Evolutionary conservation across 1,140 invertebrate species (phyloP), one percentile per base, ranked within the genome.

Genomic region (Apocrypta bakeri): DNA sequence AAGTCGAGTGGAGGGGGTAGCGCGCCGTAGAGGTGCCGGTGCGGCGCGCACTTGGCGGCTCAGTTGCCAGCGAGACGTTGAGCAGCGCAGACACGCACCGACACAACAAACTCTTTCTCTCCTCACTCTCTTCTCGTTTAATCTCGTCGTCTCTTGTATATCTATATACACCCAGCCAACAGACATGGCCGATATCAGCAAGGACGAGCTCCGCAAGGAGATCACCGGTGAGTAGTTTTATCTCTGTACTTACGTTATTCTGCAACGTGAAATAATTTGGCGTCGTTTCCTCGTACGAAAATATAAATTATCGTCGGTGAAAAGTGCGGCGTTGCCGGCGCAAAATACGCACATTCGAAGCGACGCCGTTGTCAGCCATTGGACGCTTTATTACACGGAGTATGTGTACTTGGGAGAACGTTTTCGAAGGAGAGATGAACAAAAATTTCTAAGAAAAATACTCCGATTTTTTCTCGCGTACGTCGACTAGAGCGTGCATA

Each of bases 121-220:
- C 9, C 2, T 25, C n/a, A 14, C 40, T n/a, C 9, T 12, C 1
- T 17, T 25, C n/a, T 27, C 40, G 14, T 2, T 24, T 29, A n/a
- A 33, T 31, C 71, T 17, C 29, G 1, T 17, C 4, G 17, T 25
- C 71, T 1, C 72, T 37, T 31, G 27, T 29, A 33, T 63, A 76
- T 76, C 33, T 63, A 76, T 76, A 61, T 64, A 66, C 31, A 63
- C 21, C 3, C 6, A 74, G 4, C 27, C 0, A 63, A 9, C 56
- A 75, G 78, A 79, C 88, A 95, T 95, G 94, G 93, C 94, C 90
- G 94, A 95, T 89, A 94, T 95, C 86, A 93, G 92, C 84, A 94
- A 95, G 88, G 94, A 95, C 91, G 93, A 95, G 86, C 92, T 95
- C 86, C 93, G 94, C 88, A 94, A 94, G 90, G 94, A 95, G 92